Evolutionary conservation across 2,113 vertebrate species (phyloP), one percentile per base, ranked within the genome.

Genomic region (Nematolebias whitei): DNA sequence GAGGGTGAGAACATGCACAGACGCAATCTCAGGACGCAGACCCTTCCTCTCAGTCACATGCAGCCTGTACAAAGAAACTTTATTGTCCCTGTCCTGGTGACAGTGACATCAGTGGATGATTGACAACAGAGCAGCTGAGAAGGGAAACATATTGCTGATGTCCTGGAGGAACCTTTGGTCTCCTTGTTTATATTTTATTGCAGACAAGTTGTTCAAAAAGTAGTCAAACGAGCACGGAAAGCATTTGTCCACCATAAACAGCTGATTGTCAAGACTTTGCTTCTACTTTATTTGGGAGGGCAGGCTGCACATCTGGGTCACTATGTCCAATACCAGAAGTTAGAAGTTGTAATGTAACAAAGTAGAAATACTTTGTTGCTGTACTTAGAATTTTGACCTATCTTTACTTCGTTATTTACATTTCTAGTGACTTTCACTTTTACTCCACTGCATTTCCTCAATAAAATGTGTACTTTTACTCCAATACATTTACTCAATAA

Each of bases 21-120:
- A 72, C 74, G 29, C 80, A 86, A 85, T 85, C 85, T 83, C 83
- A 88, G 85, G 83, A 88, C 78, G 76, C 85, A 85, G 89, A 87
- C 84, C 84, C 79, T 89, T 90, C 88, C 88, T 90, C 76, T 78
- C 39, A 2, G 82, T 89, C 86, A 87, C 88, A 89, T 88, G 88
- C 74, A 22, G 63, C 19, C 22, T 8, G 64, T 72, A 85, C 87
- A 87, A 87, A 85, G 87, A 78, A 79, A 80, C 78, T 74, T 83
- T 56, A 80, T 61, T 63, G 78, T 63, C 71, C 74, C 78, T 78
- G 85, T 84, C 73, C 63, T 49, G 71, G 57, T 67, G 83, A 82
- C 65, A 80, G 79, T 87, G 79, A 88, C 78, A 85, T 84, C 88
- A 86, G 74, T 63, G 77, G 39, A 52, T 70, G 76, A 78, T 74